phyloP scores from a whole-genome alignment of 2,888 invertebrate species.

The Eupithecia insigniata region DNA sequence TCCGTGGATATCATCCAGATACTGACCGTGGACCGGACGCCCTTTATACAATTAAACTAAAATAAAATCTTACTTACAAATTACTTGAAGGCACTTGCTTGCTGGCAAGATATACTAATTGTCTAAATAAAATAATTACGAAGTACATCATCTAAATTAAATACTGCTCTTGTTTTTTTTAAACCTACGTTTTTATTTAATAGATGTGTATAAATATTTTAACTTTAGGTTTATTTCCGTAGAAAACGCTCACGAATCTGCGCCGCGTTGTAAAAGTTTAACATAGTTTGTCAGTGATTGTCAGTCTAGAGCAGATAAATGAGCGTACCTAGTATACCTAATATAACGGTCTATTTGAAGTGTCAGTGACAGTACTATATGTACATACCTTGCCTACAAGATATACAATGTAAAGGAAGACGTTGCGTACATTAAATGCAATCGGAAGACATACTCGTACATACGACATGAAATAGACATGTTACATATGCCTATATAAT shows the following conservation, averaged over 20 bases:
- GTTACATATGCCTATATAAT: too few species aligned
- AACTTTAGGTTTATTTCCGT: background rate
- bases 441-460: conserved; percentile 42
- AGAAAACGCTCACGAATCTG: background rate
- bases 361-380: too few species aligned
- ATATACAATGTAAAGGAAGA: background rate
- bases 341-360: too few species aligned
- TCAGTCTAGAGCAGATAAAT: background rate
- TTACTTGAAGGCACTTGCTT: conserved; percentile 57
- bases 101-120: conserved; percentile 56
- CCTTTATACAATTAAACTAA: background rate
- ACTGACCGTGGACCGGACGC: too few species aligned
- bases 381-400: background rate
- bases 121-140: conserved; percentile 7
- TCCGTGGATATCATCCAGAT: too few species aligned
- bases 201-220: background rate
- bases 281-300: background rate
- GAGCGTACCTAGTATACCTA: background rate
- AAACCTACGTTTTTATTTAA: conserved; percentile 11
- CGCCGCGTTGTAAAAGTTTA: background rate
- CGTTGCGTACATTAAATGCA: conserved; percentile 21
- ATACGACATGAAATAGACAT: background rate
- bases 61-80: background rate
- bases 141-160: conserved; percentile 26
- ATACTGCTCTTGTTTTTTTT: conserved; percentile 31